Conservation (phyloP, 2,113 vertebrate genomes). For the Dascyllus trimaculatus region DNA sequence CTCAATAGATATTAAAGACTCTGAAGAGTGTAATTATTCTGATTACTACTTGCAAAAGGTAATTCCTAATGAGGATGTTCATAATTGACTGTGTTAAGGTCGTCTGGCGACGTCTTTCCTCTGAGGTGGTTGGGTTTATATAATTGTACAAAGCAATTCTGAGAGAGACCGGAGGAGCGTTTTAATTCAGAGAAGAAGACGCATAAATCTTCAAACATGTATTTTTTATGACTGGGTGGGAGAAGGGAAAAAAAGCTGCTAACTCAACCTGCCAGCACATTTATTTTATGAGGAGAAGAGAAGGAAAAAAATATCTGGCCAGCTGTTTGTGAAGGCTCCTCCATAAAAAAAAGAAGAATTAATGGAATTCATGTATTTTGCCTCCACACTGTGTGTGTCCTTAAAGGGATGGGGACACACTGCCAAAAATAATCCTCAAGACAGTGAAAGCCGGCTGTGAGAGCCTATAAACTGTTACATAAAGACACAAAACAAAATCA, state of each 20-base stretch:
- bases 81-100: conserved; percentile 28
- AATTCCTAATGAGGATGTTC: conserved; percentile 34
- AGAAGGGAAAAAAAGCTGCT: background rate
- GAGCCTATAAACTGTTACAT: background rate
- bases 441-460: conserved; percentile 1
- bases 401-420: background rate
- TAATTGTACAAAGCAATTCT: conserved; percentile 11
- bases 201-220: background rate
- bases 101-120: conserved; percentile 2
- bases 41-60: conserved; percentile 48
- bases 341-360: conserved; percentile 13
- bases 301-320: conserved; percentile 17
- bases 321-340: conserved; percentile 4
- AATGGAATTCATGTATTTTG: conserved; percentile 23
- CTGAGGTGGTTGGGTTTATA: conserved; percentile 1
- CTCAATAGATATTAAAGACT: conserved; percentile 33
- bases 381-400: conserved; percentile 32
- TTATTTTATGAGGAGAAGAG: background rate
- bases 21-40: conserved; percentile 55
- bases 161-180: background rate
- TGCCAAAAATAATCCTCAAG: conserved; percentile 3
- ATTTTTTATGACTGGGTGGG: conserved; percentile 2
- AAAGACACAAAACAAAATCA: background rate
- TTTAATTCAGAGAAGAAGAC: conserved; percentile 5
- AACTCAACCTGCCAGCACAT: conserved; percentile 19